A percentile compares a stretch with the other conserved stretches of the same genome.
Evolutionary conservation across 2,888 invertebrate genomes (phyloP).

Genomic region (Caenorhabditis sp.): DNA sequence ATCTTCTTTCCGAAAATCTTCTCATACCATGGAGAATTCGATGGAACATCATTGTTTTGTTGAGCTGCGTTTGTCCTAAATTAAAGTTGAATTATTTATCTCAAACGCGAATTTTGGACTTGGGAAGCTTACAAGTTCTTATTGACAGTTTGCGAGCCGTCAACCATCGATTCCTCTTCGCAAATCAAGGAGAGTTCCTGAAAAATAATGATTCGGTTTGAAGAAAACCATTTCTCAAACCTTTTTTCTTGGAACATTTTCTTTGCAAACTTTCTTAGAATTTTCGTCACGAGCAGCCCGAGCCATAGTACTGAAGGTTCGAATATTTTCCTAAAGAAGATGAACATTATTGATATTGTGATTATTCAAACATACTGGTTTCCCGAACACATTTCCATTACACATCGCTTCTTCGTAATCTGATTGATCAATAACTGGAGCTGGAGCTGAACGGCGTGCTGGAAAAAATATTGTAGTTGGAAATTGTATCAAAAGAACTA

Average conservation of each 20-base stretch:
- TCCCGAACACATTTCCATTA: constrained; percentile 30
- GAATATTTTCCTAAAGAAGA: constrained; percentile 39
- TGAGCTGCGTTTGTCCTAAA: no score
- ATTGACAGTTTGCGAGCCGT: constrained; percentile 17
- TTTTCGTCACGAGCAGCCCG: constrained; percentile 31
- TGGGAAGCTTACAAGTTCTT: not conserved
- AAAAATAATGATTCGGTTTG: not conserved
- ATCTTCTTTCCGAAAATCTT: constrained; percentile 42
- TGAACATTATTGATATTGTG: no score
- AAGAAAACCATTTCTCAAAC: constrained; percentile 5
- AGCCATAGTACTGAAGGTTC: constrained; percentile 31
- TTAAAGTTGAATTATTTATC: not conserved
- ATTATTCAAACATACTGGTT: constrained; percentile 17
- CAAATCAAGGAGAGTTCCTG: constrained; percentile 37
- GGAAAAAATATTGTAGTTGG: not conserved
- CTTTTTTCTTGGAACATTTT: constrained; percentile 12
- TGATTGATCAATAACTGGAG: constrained; percentile 27
- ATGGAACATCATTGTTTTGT: not conserved
- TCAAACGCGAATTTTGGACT: not conserved
- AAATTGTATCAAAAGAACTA: not conserved
- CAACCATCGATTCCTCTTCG: constrained; percentile 32
- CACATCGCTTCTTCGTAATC: constrained; percentile 35
- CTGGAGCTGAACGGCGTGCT: not conserved
- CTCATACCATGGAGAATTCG: constrained; percentile 29
- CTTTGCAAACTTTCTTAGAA: constrained; percentile 14